These are phyloP conservation scores for Hyperoplus immaculatus DNA, from an alignment of 2,797 vertebrate species.

Conservation along the genomic window DNA sequence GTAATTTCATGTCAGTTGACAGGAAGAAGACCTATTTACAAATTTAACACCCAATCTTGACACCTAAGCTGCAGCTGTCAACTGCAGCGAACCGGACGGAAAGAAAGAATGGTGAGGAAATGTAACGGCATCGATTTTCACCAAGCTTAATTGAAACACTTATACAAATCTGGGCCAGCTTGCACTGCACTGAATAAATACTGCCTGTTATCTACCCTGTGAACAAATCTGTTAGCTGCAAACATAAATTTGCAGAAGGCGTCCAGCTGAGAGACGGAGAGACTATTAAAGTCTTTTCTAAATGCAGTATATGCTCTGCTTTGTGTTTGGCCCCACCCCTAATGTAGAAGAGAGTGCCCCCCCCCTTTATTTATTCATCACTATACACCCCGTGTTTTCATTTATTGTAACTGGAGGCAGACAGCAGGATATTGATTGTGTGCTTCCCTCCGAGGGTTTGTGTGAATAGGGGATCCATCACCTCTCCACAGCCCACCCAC, in stretches of 20 bases:
- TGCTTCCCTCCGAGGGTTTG: slow-evolving; percentile 58
- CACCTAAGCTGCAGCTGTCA: slow-evolving; percentile 61
- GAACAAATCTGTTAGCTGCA: slow-evolving; percentile 59
- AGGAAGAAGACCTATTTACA: slow-evolving; percentile 71
- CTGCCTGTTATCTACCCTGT: slow-evolving; percentile 54
- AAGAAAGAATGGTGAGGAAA: slow-evolving; percentile 30
- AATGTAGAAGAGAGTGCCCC: slow-evolving; percentile 59
- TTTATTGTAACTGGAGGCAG: slow-evolving; percentile 71
- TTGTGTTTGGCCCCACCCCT: slow-evolving; percentile 44
- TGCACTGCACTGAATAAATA: slow-evolving; percentile 55
- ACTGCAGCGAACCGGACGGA: slow-evolving; percentile 29
- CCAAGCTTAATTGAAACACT: slow-evolving; percentile 68
- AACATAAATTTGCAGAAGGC: slow-evolving; percentile 66
- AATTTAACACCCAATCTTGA: slow-evolving; percentile 63
- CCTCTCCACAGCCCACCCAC: slow-evolving; percentile 62
- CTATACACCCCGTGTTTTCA: slow-evolving; percentile 65
- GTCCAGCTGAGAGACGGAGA: slow-evolving; percentile 56
- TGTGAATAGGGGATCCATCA: slow-evolving; percentile 67
- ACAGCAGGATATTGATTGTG: slow-evolving; percentile 76
- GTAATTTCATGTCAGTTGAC: slow-evolving; percentile 72
- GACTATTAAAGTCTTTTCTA: slow-evolving; percentile 53
- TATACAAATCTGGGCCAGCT: slow-evolving; percentile 58
- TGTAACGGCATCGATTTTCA: slow-evolving; percentile 55
- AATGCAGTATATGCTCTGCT: slow-evolving; percentile 61
- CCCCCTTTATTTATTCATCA: slow-evolving; percentile 74